Evolutionary conservation across 2,888 invertebrate species (phyloP), one percentile per base, ranked within the genome.

Genomic region (Acronicta aceris): DNA sequence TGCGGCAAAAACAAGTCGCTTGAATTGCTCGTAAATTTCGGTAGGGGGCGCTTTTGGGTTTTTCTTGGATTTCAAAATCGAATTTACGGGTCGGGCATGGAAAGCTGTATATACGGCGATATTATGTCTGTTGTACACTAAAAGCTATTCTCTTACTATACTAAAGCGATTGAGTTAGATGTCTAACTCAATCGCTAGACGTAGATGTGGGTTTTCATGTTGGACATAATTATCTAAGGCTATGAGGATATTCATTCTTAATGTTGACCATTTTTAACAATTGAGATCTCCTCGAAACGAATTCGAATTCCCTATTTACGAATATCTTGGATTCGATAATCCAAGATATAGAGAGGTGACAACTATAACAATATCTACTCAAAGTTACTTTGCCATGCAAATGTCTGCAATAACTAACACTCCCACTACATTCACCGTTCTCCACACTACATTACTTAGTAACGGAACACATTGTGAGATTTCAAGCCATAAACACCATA

Each of bases 1-100:
- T 87, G 81, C 84, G 83, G 82, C 87, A 89, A 90, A 91, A 90
- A 89, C 89, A 87, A 88, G 83, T 82, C 79, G 76, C 76, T 75
- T 78, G 83, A 85, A 86, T 85, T 77, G 86, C 76, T 88, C 88
- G 83, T 88, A 90, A 89, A 91, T 91, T 89, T 86, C 81, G 78
- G 79, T 71, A 86, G 76, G 76, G 81, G 81, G 81, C 81, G 82
- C 81, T 84, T 81, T 80, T 69, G 72, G 81, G 76, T 81, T 86
- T 88, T 89, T 87, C 83, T 86, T 84, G 78, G 82, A 85, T 83
- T 86, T 86, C 86, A 85, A 88, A 88, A 86, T 83, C 87, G 82
- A 87, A 89, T 89, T 90, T 88, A 85, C 84, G 79, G 73, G 59
- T 65, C 59, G 65, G 61, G 59, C 65, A 75, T 73, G 73, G 74